Percentiles rank a stretch among this genome's conserved stretches.
Conservation (phyloP, 1,140 invertebrate species). For the Odontomachus brunneus region DNA sequence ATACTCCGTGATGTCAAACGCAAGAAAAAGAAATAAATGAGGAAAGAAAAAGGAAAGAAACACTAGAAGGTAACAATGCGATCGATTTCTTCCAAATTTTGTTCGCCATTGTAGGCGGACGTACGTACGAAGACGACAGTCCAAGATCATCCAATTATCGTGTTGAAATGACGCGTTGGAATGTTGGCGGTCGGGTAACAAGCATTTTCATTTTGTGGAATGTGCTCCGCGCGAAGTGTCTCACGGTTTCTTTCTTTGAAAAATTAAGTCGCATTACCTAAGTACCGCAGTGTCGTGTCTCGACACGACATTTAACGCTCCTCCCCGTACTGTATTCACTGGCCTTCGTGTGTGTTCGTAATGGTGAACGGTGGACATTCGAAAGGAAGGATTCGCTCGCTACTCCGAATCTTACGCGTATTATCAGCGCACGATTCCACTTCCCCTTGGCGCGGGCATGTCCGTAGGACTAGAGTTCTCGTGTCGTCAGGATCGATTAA, state of each 20-base stretch:
- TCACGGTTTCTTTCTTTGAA: slow-evolving; percentile 55
- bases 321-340: slow-evolving; percentile 69
- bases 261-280: slow-evolving; percentile 77
- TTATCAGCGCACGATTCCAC: slow-evolving; percentile 59
- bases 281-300: slow-evolving; percentile 72
- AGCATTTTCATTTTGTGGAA: slow-evolving; percentile 70
- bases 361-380: slow-evolving; percentile 69
- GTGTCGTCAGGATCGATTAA: slow-evolving; percentile 59
- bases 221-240: slow-evolving; percentile 72
- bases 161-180: slow-evolving; percentile 62
- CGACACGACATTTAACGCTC: slow-evolving; percentile 55
- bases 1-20: slow-evolving; percentile 35
- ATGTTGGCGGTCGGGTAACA: slow-evolving; percentile 74
- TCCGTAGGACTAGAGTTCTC: slow-evolving; percentile 71
- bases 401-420: slow-evolving; percentile 48
- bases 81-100: slow-evolving; percentile 58
- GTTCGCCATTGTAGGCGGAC: slow-evolving; percentile 50
- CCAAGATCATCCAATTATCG: slow-evolving; percentile 50
- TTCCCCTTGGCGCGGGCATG: slow-evolving; percentile 61
- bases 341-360: slow-evolving; percentile 69
- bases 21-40: slow-evolving; percentile 30
- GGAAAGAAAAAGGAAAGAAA: slow-evolving; percentile 1
- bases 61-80: not conserved
- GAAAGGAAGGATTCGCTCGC: slow-evolving; percentile 69
- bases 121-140: slow-evolving; percentile 3